Evolutionary conservation across 2,888 invertebrate species (phyloP).

Genomic region (Cryptosula pallasiana): DNA sequence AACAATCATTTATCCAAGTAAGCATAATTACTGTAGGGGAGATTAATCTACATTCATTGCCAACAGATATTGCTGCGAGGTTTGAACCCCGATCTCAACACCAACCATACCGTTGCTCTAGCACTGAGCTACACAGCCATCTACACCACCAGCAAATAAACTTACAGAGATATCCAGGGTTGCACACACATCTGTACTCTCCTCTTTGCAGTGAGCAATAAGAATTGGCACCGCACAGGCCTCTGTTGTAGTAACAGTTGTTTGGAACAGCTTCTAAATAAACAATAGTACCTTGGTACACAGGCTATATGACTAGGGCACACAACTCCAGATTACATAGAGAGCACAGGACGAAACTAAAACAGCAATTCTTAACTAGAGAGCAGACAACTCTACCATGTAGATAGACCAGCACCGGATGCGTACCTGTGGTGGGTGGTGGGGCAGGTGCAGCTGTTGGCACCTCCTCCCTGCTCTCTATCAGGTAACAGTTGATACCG

Average conservation of each 20-base stretch:
- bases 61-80: too few species aligned
- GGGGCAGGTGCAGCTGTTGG: not conserved
- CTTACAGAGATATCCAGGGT: conserved; percentile 37
- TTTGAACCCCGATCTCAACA: too few species aligned
- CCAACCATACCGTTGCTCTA: too few species aligned
- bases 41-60: too few species aligned
- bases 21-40: not conserved
- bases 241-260: not conserved
- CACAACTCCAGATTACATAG: too few species aligned
- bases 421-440: not conserved
- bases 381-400: too few species aligned
- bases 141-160: conserved; percentile 22
- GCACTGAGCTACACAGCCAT: not conserved
- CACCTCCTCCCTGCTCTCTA: conserved; percentile 29
- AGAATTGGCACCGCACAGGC: not conserved
- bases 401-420: too few species aligned
- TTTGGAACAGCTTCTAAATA: not conserved
- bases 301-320: too few species aligned
- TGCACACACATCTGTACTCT: conserved; percentile 36
- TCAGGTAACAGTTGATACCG: conserved; percentile 66
- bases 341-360: too few species aligned
- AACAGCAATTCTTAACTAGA: not conserved
- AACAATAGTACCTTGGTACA: too few species aligned
- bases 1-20: not conserved
- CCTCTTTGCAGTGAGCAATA: not conserved